Base-by-base conservation (phyloP, 92 coral and sea anemone genomes). In the Palythoa caribaeorum region DNA sequence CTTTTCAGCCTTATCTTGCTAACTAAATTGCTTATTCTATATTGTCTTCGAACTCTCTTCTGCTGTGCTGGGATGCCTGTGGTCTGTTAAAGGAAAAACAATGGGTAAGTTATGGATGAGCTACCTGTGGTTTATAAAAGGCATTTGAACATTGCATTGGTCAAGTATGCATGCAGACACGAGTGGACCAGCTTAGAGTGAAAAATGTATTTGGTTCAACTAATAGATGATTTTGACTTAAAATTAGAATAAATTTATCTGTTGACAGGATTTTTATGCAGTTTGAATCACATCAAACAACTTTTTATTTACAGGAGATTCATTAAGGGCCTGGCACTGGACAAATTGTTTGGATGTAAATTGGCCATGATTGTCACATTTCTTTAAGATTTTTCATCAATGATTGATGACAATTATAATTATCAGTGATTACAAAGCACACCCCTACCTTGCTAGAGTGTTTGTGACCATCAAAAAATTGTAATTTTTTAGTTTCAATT, bases 61-160 rank as follows among this genome's bases (percentile, higher is more conserved):
- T 81, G 74, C 51, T 36, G 83, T 77, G 83, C 83, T 77, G 83
- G 83, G 83, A 52, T 77, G 28, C 83, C 63, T 57, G 38, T 77
- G 83, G 83, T 52, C n/a, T 77, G 15, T 51, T 19, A 77, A 53
- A 77, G 83, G 68, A 77, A 77, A 53, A 57, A 7, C 83, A 21
- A 21, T 48, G 66, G 83, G 83, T 77, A 77, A 51, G 44, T 51
- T 20, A 17, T n/a, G 60, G 60, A 62, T 76, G 80, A 65, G 80
- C 11, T 52, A 76, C 80, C 53, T 54, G 60, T 20, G 80, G 38
- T 75, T 76, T 36, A 21, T 44, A 76, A 51, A 59, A 76, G 80
- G 44, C 28, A 28, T 28, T 28, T 28, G 28, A 76, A 76, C 50
- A 54, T 28, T 28, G 17, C 80, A 5, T 76, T 50, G 53, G 65